Evolutionary conservation across 2,888 invertebrate genomes (phyloP).

Genomic region (Mactromeris polynyma): DNA sequence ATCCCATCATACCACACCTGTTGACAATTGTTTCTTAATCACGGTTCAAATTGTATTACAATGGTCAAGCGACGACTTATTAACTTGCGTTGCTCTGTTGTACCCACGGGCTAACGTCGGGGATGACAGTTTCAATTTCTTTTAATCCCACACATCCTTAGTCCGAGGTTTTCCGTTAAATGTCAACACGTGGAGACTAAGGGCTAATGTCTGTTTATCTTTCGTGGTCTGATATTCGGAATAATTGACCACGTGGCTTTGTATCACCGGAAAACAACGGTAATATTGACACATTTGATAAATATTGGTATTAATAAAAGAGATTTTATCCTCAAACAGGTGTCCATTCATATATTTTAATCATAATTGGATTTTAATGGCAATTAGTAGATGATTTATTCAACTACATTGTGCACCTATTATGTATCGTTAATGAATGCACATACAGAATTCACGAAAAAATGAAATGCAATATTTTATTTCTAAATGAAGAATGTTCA

Average conservation of each 20-base stretch:
- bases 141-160: neutral
- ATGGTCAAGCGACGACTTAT: neutral
- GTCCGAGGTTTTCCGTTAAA: slow-evolving; percentile 23
- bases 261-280: slow-evolving; percentile 11
- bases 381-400: no score
- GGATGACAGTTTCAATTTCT: neutral
- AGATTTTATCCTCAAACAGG: neutral
- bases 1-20: slow-evolving; percentile 13
- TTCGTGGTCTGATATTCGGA: neutral
- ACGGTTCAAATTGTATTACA: neutral
- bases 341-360: neutral
- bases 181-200: slow-evolving; percentile 17
- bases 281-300: neutral
- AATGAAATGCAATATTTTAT: no score
- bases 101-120: neutral
- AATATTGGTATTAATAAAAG: neutral
- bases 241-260: neutral
- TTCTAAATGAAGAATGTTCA: no score
- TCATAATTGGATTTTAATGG: neutral
- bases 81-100: neutral
- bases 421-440: no score
- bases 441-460: no score
- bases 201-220: neutral
- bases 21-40: slow-evolving; percentile 5
- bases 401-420: no score